Evolutionary conservation across 1,140 invertebrate genomes (phyloP).

Genomic region (Melitaea cinxia): DNA sequence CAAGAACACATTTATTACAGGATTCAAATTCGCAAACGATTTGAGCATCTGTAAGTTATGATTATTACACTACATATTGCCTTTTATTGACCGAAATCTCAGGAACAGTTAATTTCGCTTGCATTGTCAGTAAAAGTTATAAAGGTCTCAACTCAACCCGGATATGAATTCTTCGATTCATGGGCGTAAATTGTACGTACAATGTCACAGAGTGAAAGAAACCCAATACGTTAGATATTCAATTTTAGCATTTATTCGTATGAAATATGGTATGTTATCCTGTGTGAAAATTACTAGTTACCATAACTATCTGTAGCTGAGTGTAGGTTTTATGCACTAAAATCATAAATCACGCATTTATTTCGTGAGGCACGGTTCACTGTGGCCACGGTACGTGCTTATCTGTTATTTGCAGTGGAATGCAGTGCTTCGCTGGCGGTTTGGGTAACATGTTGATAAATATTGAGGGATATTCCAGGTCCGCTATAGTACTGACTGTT

Average conservation of each 20-base stretch:
- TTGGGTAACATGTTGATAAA: slow-evolving; percentile 70
- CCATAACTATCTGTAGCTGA: slow-evolving; percentile 19
- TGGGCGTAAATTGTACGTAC: slow-evolving; percentile 16
- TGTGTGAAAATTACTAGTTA: slow-evolving; percentile 11
- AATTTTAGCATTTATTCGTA: slow-evolving; percentile 25
- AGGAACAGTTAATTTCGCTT: slow-evolving; percentile 31
- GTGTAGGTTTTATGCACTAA: slow-evolving; percentile 50
- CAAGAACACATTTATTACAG: slow-evolving; percentile 22
- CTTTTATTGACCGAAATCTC: slow-evolving; percentile 35
- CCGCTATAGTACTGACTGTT: slow-evolving; percentile 7
- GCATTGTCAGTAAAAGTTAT: slow-evolving; percentile 35
- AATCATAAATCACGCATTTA: slow-evolving; percentile 78
- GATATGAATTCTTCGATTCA: slow-evolving; percentile 41
- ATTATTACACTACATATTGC: slow-evolving; percentile 28
- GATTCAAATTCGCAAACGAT: slow-evolving; percentile 20
- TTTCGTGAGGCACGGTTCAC: slow-evolving; percentile 65
- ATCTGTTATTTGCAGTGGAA: slow-evolving; percentile 73
- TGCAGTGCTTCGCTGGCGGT: slow-evolving; percentile 50
- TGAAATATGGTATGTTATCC: slow-evolving; percentile 27
- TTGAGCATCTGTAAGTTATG: slow-evolving; percentile 26
- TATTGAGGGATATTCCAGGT: slow-evolving; percentile 50
- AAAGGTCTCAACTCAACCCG: slow-evolving; percentile 41
- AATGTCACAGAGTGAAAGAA: slow-evolving; percentile 2
- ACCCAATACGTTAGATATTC: slow-evolving; percentile 6
- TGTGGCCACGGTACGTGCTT: slow-evolving; percentile 70